Base-by-base conservation (phyloP, 2,797 vertebrate genomes). In the Spea hammondii region DNA sequence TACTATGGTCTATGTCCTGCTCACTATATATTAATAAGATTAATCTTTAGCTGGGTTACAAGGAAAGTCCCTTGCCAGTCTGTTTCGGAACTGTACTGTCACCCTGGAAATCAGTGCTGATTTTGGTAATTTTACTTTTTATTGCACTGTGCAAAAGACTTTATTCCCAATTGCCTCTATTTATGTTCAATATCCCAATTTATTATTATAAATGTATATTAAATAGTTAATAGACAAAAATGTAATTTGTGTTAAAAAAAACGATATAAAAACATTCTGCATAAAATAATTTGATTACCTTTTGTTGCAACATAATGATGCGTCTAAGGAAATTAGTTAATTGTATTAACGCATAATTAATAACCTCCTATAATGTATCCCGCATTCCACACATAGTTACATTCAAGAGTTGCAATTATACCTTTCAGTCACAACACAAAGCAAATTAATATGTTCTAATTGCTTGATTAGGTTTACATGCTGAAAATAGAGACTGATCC, bases 391-490 rank as follows among this genome's bases (percentile, higher is more conserved):
- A 64, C 54, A 59, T 72, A 72, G 81, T 65, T 79, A 71, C 51
- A 79, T 72, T 72, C 57, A 72, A 49, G 14, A 50, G 50, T 57
- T 68, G 72, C 77, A 79, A 79, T 68, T 68, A 79, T 65, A 76
- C 72, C 76, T 75, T 83, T 72, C 73, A 76, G 68, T 79, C 73
- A 83, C 14, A 69, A 79, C 81, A 79, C 81, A 74, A 82, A 82
- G 80, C 70, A 74, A 82, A 74, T 78, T 78, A 78, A 78, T 78
- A 79, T 72, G 68, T 76, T 83, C 53, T 72, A 76, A 79, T 79
- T 79, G 55, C 77, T 76, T 79, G 68, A 79, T 78, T 72, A 76
- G 72, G 68, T 78, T 78, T 71, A 79, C 72, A 72, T 76, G 73
- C 69, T 45, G 60, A 46, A 80, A 76, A 80, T 80, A 64, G 72